Conservation (phyloP, 1,140 invertebrate species). For the Zaprionus tsacasi region DNA sequence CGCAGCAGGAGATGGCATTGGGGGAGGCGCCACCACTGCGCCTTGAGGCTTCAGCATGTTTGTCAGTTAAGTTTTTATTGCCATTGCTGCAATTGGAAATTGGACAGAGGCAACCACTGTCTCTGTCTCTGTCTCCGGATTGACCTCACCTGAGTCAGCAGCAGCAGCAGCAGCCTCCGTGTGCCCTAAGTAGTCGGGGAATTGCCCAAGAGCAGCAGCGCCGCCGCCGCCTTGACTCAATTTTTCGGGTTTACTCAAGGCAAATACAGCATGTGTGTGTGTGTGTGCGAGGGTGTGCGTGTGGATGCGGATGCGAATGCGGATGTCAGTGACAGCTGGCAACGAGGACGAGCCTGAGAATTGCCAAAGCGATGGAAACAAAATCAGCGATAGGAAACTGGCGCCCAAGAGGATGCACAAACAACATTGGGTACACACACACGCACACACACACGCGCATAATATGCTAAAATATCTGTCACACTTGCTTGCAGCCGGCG, state of each 20-base stretch:
- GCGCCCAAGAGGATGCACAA: constrained; percentile 27
- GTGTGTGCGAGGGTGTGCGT: constrained; percentile 11
- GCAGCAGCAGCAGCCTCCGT: not conserved
- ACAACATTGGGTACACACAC: constrained; percentile 31
- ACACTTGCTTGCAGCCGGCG: constrained; percentile 45
- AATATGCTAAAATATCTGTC: constrained; percentile 62
- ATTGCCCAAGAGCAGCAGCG: not conserved
- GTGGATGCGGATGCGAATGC: constrained; percentile 13
- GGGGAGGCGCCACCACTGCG: not conserved
- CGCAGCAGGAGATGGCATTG: not conserved
- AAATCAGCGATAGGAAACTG: constrained; percentile 67
- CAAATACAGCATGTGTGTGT: constrained; percentile 34
- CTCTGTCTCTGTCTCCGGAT: not conserved
- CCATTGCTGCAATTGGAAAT: constrained; percentile 3
- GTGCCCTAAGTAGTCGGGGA: constrained; percentile 4
- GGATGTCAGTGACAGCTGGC: constrained; percentile 50
- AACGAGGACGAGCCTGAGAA: constrained; percentile 28
- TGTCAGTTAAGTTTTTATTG: constrained; percentile 27
- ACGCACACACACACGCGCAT: constrained; percentile 15
- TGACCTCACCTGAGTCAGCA: constrained; percentile 11
- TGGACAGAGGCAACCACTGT: constrained; percentile 1
- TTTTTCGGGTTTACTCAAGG: constrained; percentile 14
- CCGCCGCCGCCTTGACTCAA: not conserved
- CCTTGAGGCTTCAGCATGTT: constrained; percentile 36
- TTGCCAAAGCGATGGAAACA: constrained; percentile 47